A percentile compares a stretch with the other conserved stretches of the same genome.
phyloP scores from a whole-genome alignment of 2,113 vertebrate genomes.

The Prochilodus magdalenae region DNA sequence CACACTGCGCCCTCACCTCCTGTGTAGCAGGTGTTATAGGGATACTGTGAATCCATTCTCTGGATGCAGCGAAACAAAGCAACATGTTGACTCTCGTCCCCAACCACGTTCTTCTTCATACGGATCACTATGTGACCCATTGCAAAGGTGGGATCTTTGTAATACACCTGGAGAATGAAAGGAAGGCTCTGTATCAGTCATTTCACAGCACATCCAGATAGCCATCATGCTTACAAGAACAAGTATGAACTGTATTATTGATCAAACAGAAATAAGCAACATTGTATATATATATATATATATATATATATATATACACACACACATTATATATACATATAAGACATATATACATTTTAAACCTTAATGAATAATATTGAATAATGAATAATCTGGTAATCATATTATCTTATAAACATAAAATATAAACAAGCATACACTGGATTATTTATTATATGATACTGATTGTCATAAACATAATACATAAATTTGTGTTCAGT shows the following conservation, averaged over 20 bases:
- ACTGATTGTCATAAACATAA: too few relatives aligned
- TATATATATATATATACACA: too few relatives aligned
- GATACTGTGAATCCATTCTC: constrained; percentile 83
- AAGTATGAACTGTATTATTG: too few relatives aligned
- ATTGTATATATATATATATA: too few relatives aligned
- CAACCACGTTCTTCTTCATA: constrained; percentile 87
- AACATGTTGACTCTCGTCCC: constrained; percentile 86
- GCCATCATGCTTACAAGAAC: neutral
- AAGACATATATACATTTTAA: too few relatives aligned
- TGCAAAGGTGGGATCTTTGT: constrained; percentile 85
- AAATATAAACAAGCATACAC: too few relatives aligned
- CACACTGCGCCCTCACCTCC: constrained; percentile 80
- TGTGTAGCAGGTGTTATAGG: constrained; percentile 95
- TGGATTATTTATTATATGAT: too few relatives aligned
- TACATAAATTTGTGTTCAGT: too few relatives aligned
- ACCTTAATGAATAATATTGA: too few relatives aligned
- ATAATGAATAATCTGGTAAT: too few relatives aligned
- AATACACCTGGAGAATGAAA: constrained; percentile 83
- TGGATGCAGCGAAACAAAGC: constrained; percentile 93
- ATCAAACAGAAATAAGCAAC: neutral
- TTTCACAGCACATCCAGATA: neutral
- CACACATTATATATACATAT: too few relatives aligned
- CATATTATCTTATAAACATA: too few relatives aligned
- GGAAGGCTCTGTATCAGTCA: neutral
- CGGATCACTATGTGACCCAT: constrained; percentile 94